Evolutionary conservation across 2,888 invertebrate species (phyloP).

Genomic region (Parascotia fuliginaria): DNA sequence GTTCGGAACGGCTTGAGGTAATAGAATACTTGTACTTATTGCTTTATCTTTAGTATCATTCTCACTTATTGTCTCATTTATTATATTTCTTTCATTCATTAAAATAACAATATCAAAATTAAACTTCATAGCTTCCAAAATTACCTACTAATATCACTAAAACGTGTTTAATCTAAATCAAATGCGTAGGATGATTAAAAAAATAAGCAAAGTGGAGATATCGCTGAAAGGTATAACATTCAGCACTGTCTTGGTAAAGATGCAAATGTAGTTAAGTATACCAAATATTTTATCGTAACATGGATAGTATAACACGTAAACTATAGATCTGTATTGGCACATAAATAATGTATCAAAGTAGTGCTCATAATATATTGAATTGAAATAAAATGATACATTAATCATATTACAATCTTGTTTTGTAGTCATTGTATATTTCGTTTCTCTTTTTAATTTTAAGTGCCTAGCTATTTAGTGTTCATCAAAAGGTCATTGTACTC

Average conservation of each 20-base stretch:
- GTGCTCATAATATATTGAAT: constrained; percentile 41
- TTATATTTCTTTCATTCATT: constrained; percentile 28
- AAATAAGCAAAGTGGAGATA: constrained; percentile 21
- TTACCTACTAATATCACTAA: constrained; percentile 27
- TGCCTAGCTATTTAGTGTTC: not conserved
- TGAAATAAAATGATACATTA: constrained; percentile 35
- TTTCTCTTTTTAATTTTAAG: constrained; percentile 6
- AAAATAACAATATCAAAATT: constrained; percentile 24
- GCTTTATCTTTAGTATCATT: constrained; percentile 27
- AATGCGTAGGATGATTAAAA: constrained; percentile 19
- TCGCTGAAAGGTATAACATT: constrained; percentile 21
- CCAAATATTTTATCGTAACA: constrained; percentile 32
- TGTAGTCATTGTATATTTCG: constrained; percentile 16
- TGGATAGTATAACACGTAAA: constrained; percentile 37
- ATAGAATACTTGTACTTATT: constrained; percentile 26
- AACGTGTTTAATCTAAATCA: constrained; percentile 26
- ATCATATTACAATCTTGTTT: constrained; percentile 19
- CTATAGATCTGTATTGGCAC: constrained; percentile 53
- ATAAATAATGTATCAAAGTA: constrained; percentile 44
- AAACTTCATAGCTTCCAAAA: constrained; percentile 36
- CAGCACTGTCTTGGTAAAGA: constrained; percentile 24
- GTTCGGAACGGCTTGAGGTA: constrained; percentile 62
- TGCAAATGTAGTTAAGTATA: constrained; percentile 32
- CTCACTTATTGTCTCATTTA: constrained; percentile 25
- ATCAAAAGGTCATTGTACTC: constrained; percentile 8